Evolutionary conservation across 1,140 invertebrate species (phyloP), one percentile per base, ranked within the genome.

Genomic region (Eriosoma lanigerum): DNA sequence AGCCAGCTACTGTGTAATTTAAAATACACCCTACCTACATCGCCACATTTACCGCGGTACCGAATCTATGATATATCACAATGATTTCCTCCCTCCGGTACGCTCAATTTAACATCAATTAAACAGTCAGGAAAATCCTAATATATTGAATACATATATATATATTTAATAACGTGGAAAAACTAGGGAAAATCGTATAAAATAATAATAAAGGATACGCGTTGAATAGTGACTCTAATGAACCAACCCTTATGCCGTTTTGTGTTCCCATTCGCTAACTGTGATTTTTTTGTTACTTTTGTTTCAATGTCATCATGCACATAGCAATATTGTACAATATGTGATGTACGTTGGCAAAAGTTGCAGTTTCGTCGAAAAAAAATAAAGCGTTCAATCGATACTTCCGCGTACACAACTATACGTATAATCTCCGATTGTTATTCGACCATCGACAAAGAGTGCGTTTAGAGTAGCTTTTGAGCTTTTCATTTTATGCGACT

Each of bases 101-200:
- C 56, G 75, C 75, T 78, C 75, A 46, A 78, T 78, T 78, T 78
- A 78, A 78, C 75, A 48, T 78, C 52, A 78, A 78, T 78, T 75
- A 52, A 75, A 75, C 50, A 13, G 26, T n/a, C 38, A 6, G 56
- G 52, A 38, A 62, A 76, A 62, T 78, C 48, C 56, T 10, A 46
- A 60, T 32, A 15, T 44, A 38, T 38, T 38, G 8, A 48, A 48
- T 48, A 13, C 46, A 48, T 68, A 1, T 38, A 62, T 12, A 62
- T 62, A 62, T 0, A 60, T 15, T 13, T 21, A 68, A 48, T 54
- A n/a, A 29, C 50, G 70, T 0, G 8, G 24, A 54, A 54, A 52
- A 21, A 76, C n/a, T 15, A 24, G 54, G 29, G 52, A 52, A 58
- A 44, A 58, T 54, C 48, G 26, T 44, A 58, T 38, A 58, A 10